Evolutionary conservation across 2,797 vertebrate species (phyloP).

Genomic region (Buphagus erythrorhynchus): DNA sequence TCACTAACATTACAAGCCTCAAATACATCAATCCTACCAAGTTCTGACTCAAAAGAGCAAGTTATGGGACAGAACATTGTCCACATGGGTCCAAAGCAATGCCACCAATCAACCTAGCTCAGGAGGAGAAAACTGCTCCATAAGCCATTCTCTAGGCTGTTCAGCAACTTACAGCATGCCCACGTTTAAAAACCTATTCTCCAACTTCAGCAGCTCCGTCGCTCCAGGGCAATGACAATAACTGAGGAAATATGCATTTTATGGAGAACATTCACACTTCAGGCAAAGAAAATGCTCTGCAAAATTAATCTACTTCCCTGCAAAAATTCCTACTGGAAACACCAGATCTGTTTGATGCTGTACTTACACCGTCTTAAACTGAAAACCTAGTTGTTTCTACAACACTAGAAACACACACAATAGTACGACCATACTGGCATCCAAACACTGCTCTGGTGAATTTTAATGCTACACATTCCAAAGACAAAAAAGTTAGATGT

Average conservation of each 20-base stretch:
- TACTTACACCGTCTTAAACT: not conserved
- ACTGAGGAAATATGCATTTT: rapidly evolving
- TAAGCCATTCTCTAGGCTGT: not conserved
- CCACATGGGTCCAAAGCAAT: not conserved
- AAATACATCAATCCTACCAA: not conserved
- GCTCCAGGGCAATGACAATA: not conserved
- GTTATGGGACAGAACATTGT: not conserved
- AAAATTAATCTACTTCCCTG: not conserved
- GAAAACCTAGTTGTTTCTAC: not conserved
- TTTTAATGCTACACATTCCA: not conserved
- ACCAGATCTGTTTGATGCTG: not conserved
- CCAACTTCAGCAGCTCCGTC: not conserved
- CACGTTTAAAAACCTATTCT: not conserved
- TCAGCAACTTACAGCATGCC: not conserved
- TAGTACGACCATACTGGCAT: not conserved
- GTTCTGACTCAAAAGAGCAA: not conserved
- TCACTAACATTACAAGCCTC: not conserved
- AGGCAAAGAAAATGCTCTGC: not conserved
- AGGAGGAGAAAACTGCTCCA: not conserved
- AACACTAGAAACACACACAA: not conserved
- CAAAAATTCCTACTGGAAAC: not conserved
- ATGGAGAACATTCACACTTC: not conserved
- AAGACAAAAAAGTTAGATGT: not conserved
- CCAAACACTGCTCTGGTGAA: rapidly evolving
- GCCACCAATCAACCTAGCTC: not conserved